phyloP scores from a whole-genome alignment of 1,140 invertebrate species.

The Aleiodes sp. region DNA sequence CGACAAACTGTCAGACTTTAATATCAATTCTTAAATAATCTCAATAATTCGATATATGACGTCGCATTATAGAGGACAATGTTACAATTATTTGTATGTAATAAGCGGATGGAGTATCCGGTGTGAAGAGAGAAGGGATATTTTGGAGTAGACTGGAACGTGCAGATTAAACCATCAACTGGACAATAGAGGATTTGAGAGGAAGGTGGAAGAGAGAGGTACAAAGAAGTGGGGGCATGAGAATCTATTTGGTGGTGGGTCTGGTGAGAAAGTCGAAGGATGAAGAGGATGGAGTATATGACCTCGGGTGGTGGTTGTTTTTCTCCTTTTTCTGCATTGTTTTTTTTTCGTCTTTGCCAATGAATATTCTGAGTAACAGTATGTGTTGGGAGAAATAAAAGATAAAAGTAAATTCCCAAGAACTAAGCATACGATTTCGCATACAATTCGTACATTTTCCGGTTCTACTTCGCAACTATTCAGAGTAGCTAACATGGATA shows the following conservation, averaged over 20 bases:
- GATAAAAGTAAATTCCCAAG: neutral
- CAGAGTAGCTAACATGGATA: neutral
- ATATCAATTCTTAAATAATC: neutral
- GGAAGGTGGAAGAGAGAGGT: neutral
- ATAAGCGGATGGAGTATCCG: neutral
- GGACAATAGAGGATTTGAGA: neutral
- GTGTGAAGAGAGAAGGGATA: neutral
- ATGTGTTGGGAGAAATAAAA: neutral
- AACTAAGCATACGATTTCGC: neutral
- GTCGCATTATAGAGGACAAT: too few relatives aligned
- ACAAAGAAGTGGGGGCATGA: neutral
- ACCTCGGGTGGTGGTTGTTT: neutral
- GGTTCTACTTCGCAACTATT: constrained; percentile 2
- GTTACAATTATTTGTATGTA: neutral
- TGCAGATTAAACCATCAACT: constrained; percentile 8
- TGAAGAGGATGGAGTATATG: neutral
- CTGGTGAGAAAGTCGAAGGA: neutral
- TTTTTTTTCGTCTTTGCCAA: too few relatives aligned
- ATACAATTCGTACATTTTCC: neutral
- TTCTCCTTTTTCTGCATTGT: too few relatives aligned
- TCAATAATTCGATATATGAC: too few relatives aligned
- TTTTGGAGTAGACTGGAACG: neutral
- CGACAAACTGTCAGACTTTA: neutral
- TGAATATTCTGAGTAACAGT: neutral
- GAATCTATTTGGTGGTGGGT: neutral